Conservation (phyloP, 1,140 invertebrate species). For the Drosophila subobscura region DNA sequence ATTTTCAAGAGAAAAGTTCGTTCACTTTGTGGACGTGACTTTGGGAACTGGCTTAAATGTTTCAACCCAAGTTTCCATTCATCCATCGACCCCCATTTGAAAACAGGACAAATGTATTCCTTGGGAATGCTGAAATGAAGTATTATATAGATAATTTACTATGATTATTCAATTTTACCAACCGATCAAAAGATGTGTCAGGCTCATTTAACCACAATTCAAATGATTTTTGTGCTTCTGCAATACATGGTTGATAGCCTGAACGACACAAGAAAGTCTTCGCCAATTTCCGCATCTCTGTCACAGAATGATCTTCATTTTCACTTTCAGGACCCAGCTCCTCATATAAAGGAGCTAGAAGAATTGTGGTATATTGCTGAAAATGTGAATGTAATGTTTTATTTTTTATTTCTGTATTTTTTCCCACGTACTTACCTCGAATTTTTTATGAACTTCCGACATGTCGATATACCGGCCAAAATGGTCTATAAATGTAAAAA, state of each 20-base stretch:
- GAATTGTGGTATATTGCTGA: constrained; percentile 87
- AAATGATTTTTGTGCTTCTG: constrained; percentile 87
- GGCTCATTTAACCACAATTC: constrained; percentile 87
- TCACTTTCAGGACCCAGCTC: constrained; percentile 85
- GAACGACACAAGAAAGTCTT: constrained; percentile 89
- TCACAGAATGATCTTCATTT: constrained; percentile 86
- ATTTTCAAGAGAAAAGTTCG: constrained; percentile 90
- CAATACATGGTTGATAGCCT: constrained; percentile 89
- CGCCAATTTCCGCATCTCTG: constrained; percentile 86
- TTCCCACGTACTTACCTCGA: constrained; percentile 85
- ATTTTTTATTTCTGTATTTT: background rate
- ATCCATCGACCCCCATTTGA: constrained; percentile 89
- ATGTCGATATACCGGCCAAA: constrained; percentile 89
- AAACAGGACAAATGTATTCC: constrained; percentile 90
- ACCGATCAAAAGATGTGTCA: constrained; percentile 90
- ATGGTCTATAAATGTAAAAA: constrained; percentile 91
- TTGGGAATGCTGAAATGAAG: constrained; percentile 86
- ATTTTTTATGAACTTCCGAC: constrained; percentile 87
- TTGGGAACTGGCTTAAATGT: constrained; percentile 89
- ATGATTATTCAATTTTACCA: constrained; percentile 71
- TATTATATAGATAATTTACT: constrained; percentile 1
- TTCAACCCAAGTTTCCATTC: constrained; percentile 92
- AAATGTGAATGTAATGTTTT: constrained; percentile 17
- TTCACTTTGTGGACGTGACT: constrained; percentile 87
- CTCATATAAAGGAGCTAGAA: constrained; percentile 88